Evolutionary conservation across 1,140 invertebrate species (phyloP), one percentile per base, ranked within the genome.

Genomic region (Aleiodes sp.): DNA sequence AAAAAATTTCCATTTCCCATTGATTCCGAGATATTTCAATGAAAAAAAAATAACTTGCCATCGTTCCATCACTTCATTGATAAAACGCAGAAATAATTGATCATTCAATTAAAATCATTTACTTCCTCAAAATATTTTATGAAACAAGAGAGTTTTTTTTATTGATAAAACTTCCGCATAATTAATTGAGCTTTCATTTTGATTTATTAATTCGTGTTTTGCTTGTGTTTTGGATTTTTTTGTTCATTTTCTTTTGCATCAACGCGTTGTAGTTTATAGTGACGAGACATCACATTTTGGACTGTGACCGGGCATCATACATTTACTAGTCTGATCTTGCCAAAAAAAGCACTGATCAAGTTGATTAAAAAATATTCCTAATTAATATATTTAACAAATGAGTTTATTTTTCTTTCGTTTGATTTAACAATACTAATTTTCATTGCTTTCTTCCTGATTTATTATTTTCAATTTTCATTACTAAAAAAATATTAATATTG

Each of bases 161-260:
- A 10, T 57, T 65, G 10, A 29, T 65, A 35, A 19, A 33, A 21
- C 39, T 12, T 52, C n/a, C 28, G 28, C 28, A 31, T 14, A 9
- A 2, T 33, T 60, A 35, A 29, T 60, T 14, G 26, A 60, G 57
- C 43, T 52, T 33, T 56, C 26, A 28, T 52, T 56, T 65, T 35
- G n/a, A 31, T 56, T 65, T 65, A 62, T 62, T 62, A 62, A 62
- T 33, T 33, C 31, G 4, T 10, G 33, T 16, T 14, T 62, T 35
- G 21, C 60, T 62, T 37, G 37, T 35, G 6, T 39, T 62, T 62
- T 28, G 14, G 6, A 14, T 61, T 62, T 62, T 52, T 52, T 4
- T 16, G 21, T 52, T 21, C 26, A 24, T 9, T 52, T 52, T 12
- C 19, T 52, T 52, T 52, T 19, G 26, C 12, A 7, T 52, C 8